Percentiles rank a stretch among this genome's conserved stretches.
Evolutionary conservation across 1,140 invertebrate genomes (phyloP).

Genomic region (Drosophila eugracilis): DNA sequence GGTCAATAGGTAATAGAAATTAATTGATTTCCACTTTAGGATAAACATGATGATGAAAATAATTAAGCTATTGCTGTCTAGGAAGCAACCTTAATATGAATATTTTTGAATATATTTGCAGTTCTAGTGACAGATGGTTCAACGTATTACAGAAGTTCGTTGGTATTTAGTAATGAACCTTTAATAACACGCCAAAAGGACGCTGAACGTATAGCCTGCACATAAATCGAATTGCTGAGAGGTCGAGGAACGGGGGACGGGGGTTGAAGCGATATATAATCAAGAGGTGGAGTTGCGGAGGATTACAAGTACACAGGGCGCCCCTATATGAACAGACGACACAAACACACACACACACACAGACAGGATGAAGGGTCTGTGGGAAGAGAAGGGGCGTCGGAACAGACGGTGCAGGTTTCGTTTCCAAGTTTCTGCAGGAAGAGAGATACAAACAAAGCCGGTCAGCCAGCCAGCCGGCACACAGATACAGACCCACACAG

Average conservation of each 20-base stretch:
- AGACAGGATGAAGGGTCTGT: neutral
- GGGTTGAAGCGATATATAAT: constrained; percentile 15
- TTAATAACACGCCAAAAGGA: constrained; percentile 55
- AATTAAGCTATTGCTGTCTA: neutral
- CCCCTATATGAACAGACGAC: constrained; percentile 28
- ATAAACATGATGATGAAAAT: neutral
- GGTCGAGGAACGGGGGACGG: neutral
- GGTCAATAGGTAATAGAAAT: constrained; percentile 29
- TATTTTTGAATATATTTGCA: neutral
- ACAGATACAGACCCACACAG: constrained; percentile 16
- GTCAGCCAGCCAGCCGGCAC: constrained; percentile 51
- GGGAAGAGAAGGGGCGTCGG: neutral
- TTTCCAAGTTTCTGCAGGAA: constrained; percentile 22
- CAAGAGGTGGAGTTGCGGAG: constrained; percentile 5
- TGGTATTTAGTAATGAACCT: constrained; percentile 61
- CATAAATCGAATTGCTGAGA: constrained; percentile 32
- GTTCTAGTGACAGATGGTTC: constrained; percentile 1
- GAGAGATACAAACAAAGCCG: constrained; percentile 38
- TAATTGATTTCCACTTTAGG: constrained; percentile 23
- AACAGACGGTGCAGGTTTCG: constrained; percentile 20
- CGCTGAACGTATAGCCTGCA: constrained; percentile 21
- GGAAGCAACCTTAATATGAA: neutral
- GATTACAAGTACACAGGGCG: constrained; percentile 31
- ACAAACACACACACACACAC: neutral
- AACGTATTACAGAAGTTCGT: constrained; percentile 3